Evolutionary conservation across 2,113 vertebrate genomes (phyloP).

Genomic region (Semicossyphus pulcher): DNA sequence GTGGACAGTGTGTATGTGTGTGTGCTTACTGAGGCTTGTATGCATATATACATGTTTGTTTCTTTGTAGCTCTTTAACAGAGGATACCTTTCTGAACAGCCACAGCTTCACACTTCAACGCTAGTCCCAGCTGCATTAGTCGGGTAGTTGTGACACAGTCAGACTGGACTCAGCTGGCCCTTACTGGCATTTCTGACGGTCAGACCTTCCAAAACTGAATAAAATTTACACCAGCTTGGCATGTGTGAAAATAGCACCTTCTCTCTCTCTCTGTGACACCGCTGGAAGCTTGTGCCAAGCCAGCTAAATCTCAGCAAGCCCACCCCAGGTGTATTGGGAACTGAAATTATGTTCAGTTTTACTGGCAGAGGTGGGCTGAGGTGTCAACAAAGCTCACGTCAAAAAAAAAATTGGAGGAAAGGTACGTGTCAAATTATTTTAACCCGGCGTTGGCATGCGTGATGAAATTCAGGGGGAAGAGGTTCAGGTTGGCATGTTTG

Average conservation of each 20-base stretch:
- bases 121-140: constrained; percentile 1
- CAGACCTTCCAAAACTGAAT: constrained; percentile 38
- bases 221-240: constrained; percentile 35
- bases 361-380: constrained; percentile 35
- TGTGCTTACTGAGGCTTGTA: constrained; percentile 9
- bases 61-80: constrained; percentile 45
- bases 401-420: constrained; percentile 34
- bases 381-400: constrained; percentile 50
- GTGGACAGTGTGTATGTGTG: constrained; percentile 19
- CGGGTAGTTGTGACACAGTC: constrained; percentile 38
- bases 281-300: constrained; percentile 35
- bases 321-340: constrained; percentile 33
- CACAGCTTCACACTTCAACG: constrained; percentile 13
- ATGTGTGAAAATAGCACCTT: constrained; percentile 57
- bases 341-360: constrained; percentile 51
- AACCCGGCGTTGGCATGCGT: constrained; percentile 15
- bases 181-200: constrained; percentile 53
- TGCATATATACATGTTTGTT: constrained; percentile 1
- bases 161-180: constrained; percentile 49
- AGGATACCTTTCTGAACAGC: constrained; percentile 14
- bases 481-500: constrained; percentile 14
- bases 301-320: constrained; percentile 49
- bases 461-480: constrained; percentile 20
- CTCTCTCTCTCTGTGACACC: constrained; percentile 41
- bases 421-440: constrained; percentile 38